These are phyloP conservation scores for Ctenopoma kingsleyae DNA, from an alignment of 2,797 vertebrate genomes.

Conservation along the genomic window DNA sequence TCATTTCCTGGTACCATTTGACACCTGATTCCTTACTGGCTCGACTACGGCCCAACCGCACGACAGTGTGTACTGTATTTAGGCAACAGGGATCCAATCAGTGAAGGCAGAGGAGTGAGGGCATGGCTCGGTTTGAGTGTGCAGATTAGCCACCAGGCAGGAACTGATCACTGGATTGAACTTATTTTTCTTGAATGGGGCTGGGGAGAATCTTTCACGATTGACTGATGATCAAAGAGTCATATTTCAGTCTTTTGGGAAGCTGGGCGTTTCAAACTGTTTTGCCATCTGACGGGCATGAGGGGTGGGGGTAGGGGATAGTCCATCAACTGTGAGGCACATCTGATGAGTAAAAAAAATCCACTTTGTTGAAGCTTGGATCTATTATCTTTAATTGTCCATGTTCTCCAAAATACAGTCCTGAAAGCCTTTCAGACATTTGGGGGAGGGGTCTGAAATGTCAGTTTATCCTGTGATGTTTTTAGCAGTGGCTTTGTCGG, in stretches of 20 bases:
- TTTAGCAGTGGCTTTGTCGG: background rate
- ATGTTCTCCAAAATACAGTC: conserved; percentile 24
- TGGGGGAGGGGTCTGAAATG: background rate
- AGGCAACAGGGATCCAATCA: conserved; percentile 97
- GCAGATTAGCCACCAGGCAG: conserved; percentile 83
- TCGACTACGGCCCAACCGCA: conserved; percentile 92
- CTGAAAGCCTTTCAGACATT: conserved; percentile 15
- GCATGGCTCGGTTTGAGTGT: conserved; percentile 85
- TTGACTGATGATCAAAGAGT: conserved; percentile 56
- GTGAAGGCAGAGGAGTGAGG: conserved; percentile 89
- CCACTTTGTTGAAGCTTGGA: conserved; percentile 13
- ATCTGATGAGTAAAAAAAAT: conserved; percentile 22
- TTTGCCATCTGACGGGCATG: conserved; percentile 15
- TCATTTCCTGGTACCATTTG: conserved; percentile 94
- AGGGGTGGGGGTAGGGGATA: conserved; percentile 10
- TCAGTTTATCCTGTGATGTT: background rate
- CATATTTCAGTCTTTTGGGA: conserved; percentile 64
- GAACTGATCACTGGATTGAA: conserved; percentile 79
- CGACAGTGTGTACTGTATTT: conserved; percentile 95
- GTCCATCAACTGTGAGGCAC: conserved; percentile 43
- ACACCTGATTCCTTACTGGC: conserved; percentile 95
- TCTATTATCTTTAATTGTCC: conserved; percentile 31
- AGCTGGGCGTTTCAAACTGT: conserved; percentile 25
- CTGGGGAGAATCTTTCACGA: conserved; percentile 58
- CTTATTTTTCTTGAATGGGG: conserved; percentile 72